Conservation (phyloP, 2,113 vertebrate genomes). For the Cynopterus brachyotis region DNA sequence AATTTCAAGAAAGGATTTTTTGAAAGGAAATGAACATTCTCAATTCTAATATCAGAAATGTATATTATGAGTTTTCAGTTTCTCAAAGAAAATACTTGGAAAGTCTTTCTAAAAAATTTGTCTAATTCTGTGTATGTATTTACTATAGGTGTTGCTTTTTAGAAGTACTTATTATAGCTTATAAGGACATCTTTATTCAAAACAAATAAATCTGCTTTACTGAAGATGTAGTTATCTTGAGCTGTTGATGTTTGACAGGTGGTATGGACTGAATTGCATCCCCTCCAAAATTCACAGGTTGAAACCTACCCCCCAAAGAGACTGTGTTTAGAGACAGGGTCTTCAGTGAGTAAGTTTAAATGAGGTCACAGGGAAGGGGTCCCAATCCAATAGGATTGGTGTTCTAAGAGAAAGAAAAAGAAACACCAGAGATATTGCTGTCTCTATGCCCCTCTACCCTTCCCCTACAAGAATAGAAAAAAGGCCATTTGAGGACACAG, state of each 20-base stretch:
- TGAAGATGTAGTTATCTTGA: not conserved
- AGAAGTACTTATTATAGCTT: slow-evolving; percentile 15
- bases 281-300: not conserved
- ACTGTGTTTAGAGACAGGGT: not conserved
- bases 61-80: not conserved
- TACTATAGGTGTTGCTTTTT: not conserved
- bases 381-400: not conserved
- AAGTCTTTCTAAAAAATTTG: not conserved
- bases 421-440: not conserved
- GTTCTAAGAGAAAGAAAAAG: not conserved
- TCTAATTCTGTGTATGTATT: not conserved
- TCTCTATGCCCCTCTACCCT: not conserved
- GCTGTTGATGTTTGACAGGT: not conserved
- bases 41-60: not conserved
- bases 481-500: not conserved
- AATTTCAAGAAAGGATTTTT: not conserved
- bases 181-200: not conserved
- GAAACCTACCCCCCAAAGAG: not conserved
- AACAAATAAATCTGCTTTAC: slow-evolving; percentile 15
- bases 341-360: not conserved
- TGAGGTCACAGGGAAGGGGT: not conserved
- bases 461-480: not conserved
- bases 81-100: not conserved
- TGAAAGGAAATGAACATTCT: not conserved
- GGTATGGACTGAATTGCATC: not conserved